phyloP scores from a whole-genome alignment of 1,140 invertebrate genomes.

The Choristoneura fumiferana region DNA sequence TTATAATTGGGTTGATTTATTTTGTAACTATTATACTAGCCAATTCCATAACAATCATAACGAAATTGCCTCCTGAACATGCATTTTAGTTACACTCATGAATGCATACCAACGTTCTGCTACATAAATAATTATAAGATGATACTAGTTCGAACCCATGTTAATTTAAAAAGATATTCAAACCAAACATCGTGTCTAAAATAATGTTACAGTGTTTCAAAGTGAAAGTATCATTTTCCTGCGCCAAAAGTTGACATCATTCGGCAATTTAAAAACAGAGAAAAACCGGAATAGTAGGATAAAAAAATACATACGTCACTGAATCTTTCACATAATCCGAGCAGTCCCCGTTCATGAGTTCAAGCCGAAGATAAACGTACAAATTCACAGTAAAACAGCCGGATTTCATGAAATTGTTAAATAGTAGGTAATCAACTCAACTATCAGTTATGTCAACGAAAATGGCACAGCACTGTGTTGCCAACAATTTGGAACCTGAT shows the following conservation, averaged over 20 bases:
- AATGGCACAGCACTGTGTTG: not conserved
- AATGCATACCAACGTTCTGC: conserved; percentile 16
- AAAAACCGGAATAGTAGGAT: not conserved
- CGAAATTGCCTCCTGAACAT: too few relatives aligned
- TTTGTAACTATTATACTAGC: too few relatives aligned
- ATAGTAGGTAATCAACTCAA: conserved; percentile 14
- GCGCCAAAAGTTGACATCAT: conserved; percentile 39
- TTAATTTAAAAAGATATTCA: too few relatives aligned
- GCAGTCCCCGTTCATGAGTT: not conserved
- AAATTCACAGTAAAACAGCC: conserved; percentile 5
- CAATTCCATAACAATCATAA: too few relatives aligned
- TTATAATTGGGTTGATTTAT: too few relatives aligned
- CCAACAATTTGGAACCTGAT: too few relatives aligned
- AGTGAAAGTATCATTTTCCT: conserved; percentile 35
- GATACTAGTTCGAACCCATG: too few relatives aligned
- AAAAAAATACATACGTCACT: not conserved
- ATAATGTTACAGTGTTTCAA: conserved; percentile 10
- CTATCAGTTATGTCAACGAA: conserved; percentile 14
- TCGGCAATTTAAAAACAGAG: not conserved
- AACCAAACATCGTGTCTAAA: too few relatives aligned
- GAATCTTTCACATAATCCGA: not conserved
- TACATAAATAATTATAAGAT: conserved; percentile 17
- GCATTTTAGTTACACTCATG: too few relatives aligned
- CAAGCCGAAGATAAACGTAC: not conserved
- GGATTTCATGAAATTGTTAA: conserved; percentile 11